Evolutionary conservation across 1,140 invertebrate species (phyloP), one percentile per base, ranked within the genome.

Genomic region (Spodoptera frugiperda): DNA sequence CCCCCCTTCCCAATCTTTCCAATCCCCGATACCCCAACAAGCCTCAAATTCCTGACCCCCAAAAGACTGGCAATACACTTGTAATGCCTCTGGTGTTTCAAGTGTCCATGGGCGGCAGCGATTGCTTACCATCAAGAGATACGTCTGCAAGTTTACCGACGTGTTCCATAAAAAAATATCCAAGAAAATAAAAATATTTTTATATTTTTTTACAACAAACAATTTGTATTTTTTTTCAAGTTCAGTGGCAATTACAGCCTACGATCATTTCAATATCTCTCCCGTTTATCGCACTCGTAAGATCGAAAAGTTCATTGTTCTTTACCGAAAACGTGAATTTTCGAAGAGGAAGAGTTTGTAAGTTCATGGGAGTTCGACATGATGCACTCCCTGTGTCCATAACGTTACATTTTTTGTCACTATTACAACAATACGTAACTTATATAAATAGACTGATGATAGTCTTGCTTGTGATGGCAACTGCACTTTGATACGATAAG

Each of bases 301-400:
- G 2, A 15, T 57, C 70, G 19, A 55, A 17, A 17, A 75, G 57
- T 75, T 75, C 46, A 51, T 54, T 75, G 59, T 73, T 54, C 54
- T 57, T 46, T n/a, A n/a, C 59, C 11, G 65, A 75, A 63, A 65
- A 78, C 33, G 55, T 49, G 68, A 51, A 73, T 14, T 25, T 55
- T 61, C 55, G 21, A 71, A 67, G 54, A 68, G 78, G 72, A 79
- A 79, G 78, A 79, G 78, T 76, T 48, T 79, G 78, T 65, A 68
- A 79, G 78, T 79, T 79, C 78, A 76, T 61, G 78, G 78, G 30
- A 49, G 70, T 73, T 65, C 68, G 72, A 30, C 46, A 5, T 21
- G 21, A 33, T 49, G 61, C 61, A 51, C 48, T 33, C 12, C 15
- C 9, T 8, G 9, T 4, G 3, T 15, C 5, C 12, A 44, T 10